Conservation (phyloP, 2,888 invertebrate species). For the Temnothorax unifasciatus region DNA sequence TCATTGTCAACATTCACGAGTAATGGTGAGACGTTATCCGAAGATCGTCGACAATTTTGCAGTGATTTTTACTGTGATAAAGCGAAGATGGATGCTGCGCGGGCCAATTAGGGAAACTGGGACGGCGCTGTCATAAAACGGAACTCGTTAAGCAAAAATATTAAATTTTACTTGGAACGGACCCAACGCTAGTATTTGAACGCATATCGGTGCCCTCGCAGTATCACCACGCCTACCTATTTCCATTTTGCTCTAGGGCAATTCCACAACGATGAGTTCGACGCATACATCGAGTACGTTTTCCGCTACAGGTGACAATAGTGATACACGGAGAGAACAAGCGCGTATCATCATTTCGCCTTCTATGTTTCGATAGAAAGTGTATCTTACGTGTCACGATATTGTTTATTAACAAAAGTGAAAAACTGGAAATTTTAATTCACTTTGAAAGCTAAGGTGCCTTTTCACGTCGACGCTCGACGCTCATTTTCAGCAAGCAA, state of each 20-base stretch:
- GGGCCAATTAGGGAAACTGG: constrained; percentile 81
- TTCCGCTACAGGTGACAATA: constrained; percentile 7
- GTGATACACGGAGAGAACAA: neutral
- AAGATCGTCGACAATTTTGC: constrained; percentile 27
- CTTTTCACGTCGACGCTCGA: too few species aligned
- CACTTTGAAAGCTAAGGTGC: neutral
- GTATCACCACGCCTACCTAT: constrained; percentile 63
- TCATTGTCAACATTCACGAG: neutral
- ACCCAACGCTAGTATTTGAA: constrained; percentile 78
- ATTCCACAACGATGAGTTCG: constrained; percentile 65
- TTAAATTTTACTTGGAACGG: constrained; percentile 82
- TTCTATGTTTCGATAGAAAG: neutral
- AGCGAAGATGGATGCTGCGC: constrained; percentile 60
- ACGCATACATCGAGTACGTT: constrained; percentile 28
- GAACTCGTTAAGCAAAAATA: constrained; percentile 84
- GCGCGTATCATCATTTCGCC: neutral
- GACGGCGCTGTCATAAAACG: constrained; percentile 77
- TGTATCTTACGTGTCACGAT: neutral
- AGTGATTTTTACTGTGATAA: constrained; percentile 40
- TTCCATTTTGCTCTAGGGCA: constrained; percentile 62
- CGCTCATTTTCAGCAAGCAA: too few species aligned
- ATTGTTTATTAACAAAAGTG: neutral
- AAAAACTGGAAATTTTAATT: neutral
- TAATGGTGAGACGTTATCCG: neutral
- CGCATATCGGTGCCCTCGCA: constrained; percentile 73